Base-by-base conservation (phyloP, 1,140 invertebrate species). In the Drosophila athabasca region DNA sequence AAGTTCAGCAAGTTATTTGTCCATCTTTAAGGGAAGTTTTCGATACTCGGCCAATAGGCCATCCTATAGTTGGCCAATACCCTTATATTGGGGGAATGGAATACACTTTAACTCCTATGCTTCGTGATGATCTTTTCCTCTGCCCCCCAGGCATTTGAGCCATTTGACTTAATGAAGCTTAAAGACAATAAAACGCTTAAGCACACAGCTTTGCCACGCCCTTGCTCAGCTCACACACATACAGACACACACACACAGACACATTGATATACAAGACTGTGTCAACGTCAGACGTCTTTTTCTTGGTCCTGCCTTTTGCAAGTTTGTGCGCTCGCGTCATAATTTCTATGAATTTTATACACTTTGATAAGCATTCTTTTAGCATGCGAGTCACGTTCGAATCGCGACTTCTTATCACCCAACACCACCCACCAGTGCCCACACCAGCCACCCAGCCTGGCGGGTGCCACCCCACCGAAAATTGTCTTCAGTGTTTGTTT, bases 101-200 rank as follows among this genome's bases (percentile, higher is more conserved):
- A 31, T 31, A 31, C 29, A 31, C 31, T 49, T 49, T n/a, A 26
- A 24, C 19, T 24, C 13, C 48, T 6, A 3, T 11, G 11, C 7
- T 11, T 22, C 8, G 31, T 31, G 31, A 31, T 52, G 41, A 59
- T 57, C 48, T 46, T 51, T 73, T 65, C 58, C 45, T 50, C 59
- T 65, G 67, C 31, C 55, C 65, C 57, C 65, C 77, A 78, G 79
- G 79, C 83, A 83, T 72, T 82, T 68, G 62, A 83, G 66, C 64
- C 82, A 87, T 88, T 87, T 87, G 83, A 88, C 83, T 88, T 87
- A 88, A 87, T 87, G 83, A 88, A 87, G 79, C 83, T 88, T 83
- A 88, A 87, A 88, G 83, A 79, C 83, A 85, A 85, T 85, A 85
- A 85, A 85, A 85, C 80, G 83, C 82, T 85, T 78, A 87, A 87